Base-by-base conservation (phyloP, 1,140 invertebrate species). In the Tyrophagus putrescentiae region DNA sequence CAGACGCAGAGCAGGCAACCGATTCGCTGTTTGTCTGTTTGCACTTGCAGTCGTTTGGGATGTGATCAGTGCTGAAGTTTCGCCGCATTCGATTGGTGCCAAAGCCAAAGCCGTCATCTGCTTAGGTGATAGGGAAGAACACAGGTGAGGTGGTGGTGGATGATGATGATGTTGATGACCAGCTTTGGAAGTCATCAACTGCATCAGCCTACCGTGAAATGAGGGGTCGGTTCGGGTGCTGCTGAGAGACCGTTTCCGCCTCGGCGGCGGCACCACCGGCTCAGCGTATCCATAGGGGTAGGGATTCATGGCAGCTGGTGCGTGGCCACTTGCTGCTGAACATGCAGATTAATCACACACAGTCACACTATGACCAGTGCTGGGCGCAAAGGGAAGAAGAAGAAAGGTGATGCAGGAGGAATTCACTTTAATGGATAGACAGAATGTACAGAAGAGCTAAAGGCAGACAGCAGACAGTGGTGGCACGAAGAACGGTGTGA, bases 201-300 rank as follows among this genome's bases (percentile, higher is more conserved):
- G n/a, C n/a, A n/a, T n/a, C n/a, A n/a, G n/a, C n/a, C n/a, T n/a
- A n/a, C n/a, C n/a, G n/a, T n/a, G n/a, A n/a, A n/a, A 4, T 53
- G 5, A 53, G 52, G n/a, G 27, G 25, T 54, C 52, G 13, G 25
- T 9, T 54, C 52, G n/a, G 3, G 52, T 18, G 3, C 13, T 31
- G 27, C 52, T 54, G 9, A 54, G 39, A 3, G 52, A 54, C n/a
- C 52, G 52, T 54, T 54, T 54, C 4, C 52, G 13, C 11, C 52
- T n/a, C n/a, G n/a, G 27, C 5, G 52, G 52, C 25, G 52, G 52
- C 4, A 27, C 52, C 11, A 27, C 11, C 7, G 52, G 52, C 21
- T 54, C 52, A 29, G 18, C 1, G 39, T 54, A 2, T 3, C 28
- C 13, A 32, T 54, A 31, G n/a, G 13, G 25, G 25, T 54, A 31